These are phyloP conservation scores for Muscicapa comitata DNA, from an alignment of 2,797 vertebrate species.

Conservation along the genomic window DNA sequence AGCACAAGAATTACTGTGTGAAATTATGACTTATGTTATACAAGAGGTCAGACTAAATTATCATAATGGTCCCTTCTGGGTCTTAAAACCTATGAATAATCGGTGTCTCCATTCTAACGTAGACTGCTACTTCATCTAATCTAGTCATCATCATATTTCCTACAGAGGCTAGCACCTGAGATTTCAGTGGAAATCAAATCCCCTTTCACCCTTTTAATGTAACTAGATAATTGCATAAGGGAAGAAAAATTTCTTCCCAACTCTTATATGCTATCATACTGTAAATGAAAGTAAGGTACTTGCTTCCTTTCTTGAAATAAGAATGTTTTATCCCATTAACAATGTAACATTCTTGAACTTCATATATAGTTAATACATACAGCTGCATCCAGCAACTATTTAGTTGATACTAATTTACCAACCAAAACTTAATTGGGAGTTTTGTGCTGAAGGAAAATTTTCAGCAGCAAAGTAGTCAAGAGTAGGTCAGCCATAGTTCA, in stretches of 20 bases:
- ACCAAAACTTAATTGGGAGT: neutral
- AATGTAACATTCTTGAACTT: neutral
- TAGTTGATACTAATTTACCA: neutral
- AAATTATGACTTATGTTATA: conserved; percentile 20
- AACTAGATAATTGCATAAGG: neutral
- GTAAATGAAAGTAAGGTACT: neutral
- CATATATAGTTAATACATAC: neutral
- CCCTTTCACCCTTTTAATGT: conserved; percentile 6
- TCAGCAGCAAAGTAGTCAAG: neutral
- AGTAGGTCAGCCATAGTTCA: neutral
- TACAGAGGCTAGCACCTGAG: neutral
- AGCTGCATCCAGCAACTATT: neutral
- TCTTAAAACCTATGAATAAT: conserved; percentile 34
- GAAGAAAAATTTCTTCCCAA: neutral
- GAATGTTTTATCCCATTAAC: neutral
- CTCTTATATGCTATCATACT: neutral
- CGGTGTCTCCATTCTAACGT: neutral
- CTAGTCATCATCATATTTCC: neutral
- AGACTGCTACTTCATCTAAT: conserved; percentile 6
- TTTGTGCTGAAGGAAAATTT: neutral
- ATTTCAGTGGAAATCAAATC: conserved; percentile 20
- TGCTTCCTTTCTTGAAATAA: neutral
- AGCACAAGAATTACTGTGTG: neutral
- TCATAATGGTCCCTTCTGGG: conserved; percentile 31
- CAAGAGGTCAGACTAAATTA: conserved; percentile 25